Evolutionary conservation across 2,888 invertebrate species (phyloP), one percentile per base, ranked within the genome.

Genomic region (Conistra vaccinii): DNA sequence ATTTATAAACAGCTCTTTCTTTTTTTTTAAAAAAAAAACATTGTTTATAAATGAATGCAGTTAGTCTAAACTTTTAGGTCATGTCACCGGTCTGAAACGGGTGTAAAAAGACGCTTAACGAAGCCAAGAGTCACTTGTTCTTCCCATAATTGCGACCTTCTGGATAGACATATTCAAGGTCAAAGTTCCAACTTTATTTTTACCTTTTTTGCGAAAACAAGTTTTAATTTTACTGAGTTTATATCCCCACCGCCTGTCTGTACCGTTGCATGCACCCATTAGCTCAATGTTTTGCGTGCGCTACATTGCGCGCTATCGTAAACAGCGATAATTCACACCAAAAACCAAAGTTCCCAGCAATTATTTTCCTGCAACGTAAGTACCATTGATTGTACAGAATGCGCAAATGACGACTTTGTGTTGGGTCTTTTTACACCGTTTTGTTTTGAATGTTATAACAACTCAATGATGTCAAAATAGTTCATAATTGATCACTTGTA

Each of bases 21-120:
- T n/a, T n/a, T n/a, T n/a, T n/a, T n/a, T n/a, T n/a, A n/a, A n/a
- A 12, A 61, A 58, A 53, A 32, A 55, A 29, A 1, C 1, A 42
- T 17, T 10, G 14, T 14, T 29, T 68, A 60, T 29, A 10, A 23
- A 29, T 23, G 26, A 26, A 35, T 73, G 57, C 57, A 7, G 10
- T 12, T 57, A 17, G 17, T 20, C 23, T 45, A 35, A 29, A 55
- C 17, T 26, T 45, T 2, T 20, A 23, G 4, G 1, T 32, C 0
- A 55, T 32, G 42, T 32, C 42, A 12, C 29, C 39, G 26, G 55
- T 1, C 23, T 32, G 32, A 20, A 66, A 10, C 10, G 10, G n/a
- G n/a, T 65, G 32, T 65, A 53, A 65, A 53, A 65, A 65, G 65
- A 57, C 32, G 55, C 17, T 17, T 57, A 14, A 55, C 57, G n/a